Evolutionary conservation across 2,113 vertebrate species (phyloP), one percentile per base, ranked within the genome.

Genomic region (Galeopterus variegatus): DNA sequence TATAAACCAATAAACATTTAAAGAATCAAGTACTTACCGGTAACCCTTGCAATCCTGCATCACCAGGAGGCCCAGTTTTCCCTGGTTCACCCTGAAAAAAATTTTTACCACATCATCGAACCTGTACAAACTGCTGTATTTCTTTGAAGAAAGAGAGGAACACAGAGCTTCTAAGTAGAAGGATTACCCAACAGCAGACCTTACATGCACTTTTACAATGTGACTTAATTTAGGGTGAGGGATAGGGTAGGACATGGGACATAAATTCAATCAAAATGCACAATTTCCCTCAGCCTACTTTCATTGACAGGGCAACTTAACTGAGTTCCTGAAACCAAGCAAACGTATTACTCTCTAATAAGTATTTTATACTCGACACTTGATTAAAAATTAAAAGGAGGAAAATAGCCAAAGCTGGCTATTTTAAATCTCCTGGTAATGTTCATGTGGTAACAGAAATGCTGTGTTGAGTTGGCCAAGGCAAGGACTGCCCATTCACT

Each of bases 11-110:
- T 23, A 58, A 82, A 15, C 36, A 96, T 80, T 50, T 88, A 90
- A 97, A 95, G 69, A 69, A 80, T 0, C 11, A 69, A 80, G 97
- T 96, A 99, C 99, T 99, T 98, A 99, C 99, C 97, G 99, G 99
- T 95, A 99, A 96, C 60, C 99, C 99, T 94, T 99, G 99, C 96
- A 99, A 98, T 90, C 99, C 99, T 82, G 98, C 93, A 97, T 99
- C 99, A 95, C 99, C 99, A n/a, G 99, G 99, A 98, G 98, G 98
- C 70, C 99, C 99, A 33, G 99, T 95, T 98, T 99, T 99, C 93
- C 99, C 99, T 58, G 98, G 94, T 90, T 97, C 98, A 90, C 99
- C 99, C 99, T 99, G 98, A 69, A 98, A 98, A 97, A 62, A 97
- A 28, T 67, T 93, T 48, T 58, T 69, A 26, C 76, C 86, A 24